Evolutionary conservation across 1,140 invertebrate species (phyloP).

Genomic region (Belonocnema kinseyi): DNA sequence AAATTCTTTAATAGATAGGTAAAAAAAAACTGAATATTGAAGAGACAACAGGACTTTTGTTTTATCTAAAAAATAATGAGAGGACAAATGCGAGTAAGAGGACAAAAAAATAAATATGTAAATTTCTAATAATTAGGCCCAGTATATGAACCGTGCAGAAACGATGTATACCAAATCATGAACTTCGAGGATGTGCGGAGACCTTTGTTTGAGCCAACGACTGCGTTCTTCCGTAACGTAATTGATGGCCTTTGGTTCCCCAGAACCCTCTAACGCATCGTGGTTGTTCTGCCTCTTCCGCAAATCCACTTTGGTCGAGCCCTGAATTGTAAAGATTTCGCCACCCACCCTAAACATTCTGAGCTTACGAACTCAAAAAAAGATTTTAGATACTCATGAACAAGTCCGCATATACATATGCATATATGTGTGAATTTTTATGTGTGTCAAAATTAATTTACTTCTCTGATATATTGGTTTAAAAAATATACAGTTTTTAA

Average conservation of each 20-base stretch:
- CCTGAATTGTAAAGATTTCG: constrained; percentile 53
- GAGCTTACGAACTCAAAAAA: constrained; percentile 8
- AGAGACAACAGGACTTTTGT: too few relatives aligned
- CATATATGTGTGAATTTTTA: too few relatives aligned
- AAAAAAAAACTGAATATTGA: too few relatives aligned
- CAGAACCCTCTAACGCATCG: constrained; percentile 40
- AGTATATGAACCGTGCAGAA: constrained; percentile 64
- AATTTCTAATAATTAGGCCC: constrained; percentile 69
- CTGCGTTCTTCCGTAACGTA: constrained; percentile 74
- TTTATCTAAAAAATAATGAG: too few relatives aligned
- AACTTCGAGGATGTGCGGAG: constrained; percentile 53
- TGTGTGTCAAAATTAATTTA: too few relatives aligned
- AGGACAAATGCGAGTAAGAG: background rate
- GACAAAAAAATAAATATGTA: constrained; percentile 56
- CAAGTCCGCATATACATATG: too few relatives aligned
- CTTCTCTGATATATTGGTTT: too few relatives aligned
- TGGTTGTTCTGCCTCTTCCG: constrained; percentile 54
- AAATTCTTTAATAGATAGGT: too few relatives aligned
- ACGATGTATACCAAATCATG: constrained; percentile 50
- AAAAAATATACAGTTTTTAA: too few relatives aligned
- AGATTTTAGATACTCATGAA: too few relatives aligned
- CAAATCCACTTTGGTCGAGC: constrained; percentile 56
- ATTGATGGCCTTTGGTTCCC: constrained; percentile 70
- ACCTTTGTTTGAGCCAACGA: constrained; percentile 72
- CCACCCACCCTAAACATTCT: constrained; percentile 14